phyloP scores from a whole-genome alignment of 2,797 vertebrate species.

The Brachymystax lenok region DNA sequence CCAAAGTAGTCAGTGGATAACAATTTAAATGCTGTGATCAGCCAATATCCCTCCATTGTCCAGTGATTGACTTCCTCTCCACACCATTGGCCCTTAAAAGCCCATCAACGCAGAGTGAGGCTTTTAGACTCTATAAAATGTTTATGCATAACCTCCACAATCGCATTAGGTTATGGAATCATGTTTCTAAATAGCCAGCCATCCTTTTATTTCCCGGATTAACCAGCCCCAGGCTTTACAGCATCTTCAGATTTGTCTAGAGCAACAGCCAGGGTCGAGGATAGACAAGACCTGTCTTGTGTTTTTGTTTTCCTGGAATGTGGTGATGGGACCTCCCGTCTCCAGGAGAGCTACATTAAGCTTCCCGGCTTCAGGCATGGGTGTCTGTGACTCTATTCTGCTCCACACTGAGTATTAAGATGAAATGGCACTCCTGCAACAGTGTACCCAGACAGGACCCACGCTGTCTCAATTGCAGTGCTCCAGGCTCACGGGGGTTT shows the following conservation, averaged over 20 bases:
- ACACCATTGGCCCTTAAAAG: constrained; percentile 44
- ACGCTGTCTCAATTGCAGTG: background rate
- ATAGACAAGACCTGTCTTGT: constrained; percentile 45
- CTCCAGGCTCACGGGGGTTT: constrained; percentile 10
- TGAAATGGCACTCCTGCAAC: background rate
- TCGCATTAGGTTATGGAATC: constrained; percentile 42
- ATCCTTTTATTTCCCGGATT: constrained; percentile 14
- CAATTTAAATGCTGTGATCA: constrained; percentile 9
- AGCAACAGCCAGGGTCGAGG: background rate
- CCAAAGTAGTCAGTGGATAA: background rate
- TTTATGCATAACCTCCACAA: constrained; percentile 46
- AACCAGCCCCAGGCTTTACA: background rate
- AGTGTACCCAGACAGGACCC: background rate
- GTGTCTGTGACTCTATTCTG: constrained; percentile 20
- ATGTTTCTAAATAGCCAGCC: constrained; percentile 23
- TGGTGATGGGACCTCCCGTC: constrained; percentile 19
- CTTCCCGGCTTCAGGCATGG: constrained; percentile 29
- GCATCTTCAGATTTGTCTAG: background rate
- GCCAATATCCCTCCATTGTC: constrained; percentile 4
- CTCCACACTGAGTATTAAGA: constrained; percentile 1
- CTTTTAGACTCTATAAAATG: constrained; percentile 57
- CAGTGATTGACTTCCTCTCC: constrained; percentile 34
- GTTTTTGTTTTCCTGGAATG: constrained; percentile 47
- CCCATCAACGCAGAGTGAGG: constrained; percentile 41
- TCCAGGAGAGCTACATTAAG: constrained; percentile 14